Conservation (phyloP, 2,888 invertebrate species). For the Agelastica alni region DNA sequence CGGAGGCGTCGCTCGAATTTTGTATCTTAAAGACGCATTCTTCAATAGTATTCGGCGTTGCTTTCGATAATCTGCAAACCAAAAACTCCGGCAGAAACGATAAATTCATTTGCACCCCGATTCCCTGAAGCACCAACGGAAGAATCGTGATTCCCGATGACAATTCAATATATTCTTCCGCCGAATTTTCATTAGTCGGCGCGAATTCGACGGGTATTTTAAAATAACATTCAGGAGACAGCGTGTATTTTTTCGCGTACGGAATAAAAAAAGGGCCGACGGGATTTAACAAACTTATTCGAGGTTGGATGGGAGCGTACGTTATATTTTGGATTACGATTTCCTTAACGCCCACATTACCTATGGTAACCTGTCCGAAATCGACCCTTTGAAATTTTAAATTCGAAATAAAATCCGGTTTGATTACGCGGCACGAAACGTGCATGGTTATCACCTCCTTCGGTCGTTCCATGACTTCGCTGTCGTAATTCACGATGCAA, state of each 20-base stretch:
- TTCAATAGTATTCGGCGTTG: constrained; percentile 27
- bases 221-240: constrained; percentile 36
- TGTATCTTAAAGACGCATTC: constrained; percentile 32
- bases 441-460: constrained; percentile 34
- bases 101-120: constrained; percentile 28
- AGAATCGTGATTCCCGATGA: constrained; percentile 33
- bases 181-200: constrained; percentile 27
- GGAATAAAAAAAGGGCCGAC: constrained; percentile 34
- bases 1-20: constrained; percentile 28
- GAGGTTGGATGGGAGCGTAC: constrained; percentile 32
- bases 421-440: constrained; percentile 34
- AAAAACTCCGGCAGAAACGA: constrained; percentile 32
- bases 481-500: constrained; percentile 35
- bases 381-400: constrained; percentile 37
- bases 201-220: constrained; percentile 36
- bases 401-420: constrained; percentile 39
- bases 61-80: constrained; percentile 32
- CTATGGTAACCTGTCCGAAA: constrained; percentile 43
- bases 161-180: constrained; percentile 40
- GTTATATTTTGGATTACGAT: constrained; percentile 40
- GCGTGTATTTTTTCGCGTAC: constrained; percentile 21
- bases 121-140: constrained; percentile 36
- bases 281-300: constrained; percentile 33
- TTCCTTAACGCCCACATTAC: constrained; percentile 24
- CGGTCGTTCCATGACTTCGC: constrained; percentile 24